Conservation (phyloP, 2,888 invertebrate species). For the Periphyllus acericola region DNA sequence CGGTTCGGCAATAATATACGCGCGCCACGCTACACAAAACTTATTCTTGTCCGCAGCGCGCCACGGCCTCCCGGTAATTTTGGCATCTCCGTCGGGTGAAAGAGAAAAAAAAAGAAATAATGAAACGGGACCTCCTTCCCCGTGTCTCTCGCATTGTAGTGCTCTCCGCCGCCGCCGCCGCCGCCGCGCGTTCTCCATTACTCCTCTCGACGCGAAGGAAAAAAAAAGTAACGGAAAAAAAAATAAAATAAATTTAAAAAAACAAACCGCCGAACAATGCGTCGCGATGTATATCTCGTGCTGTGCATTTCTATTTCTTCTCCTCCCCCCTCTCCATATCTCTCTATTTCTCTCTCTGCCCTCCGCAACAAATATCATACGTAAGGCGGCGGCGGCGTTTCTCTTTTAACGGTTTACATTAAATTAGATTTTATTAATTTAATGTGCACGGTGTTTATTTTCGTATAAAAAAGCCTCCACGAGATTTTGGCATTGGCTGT, state of each 20-base stretch:
- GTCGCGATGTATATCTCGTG: not conserved
- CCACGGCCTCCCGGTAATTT: slow-evolving; percentile 53
- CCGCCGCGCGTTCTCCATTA: not conserved
- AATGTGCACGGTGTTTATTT: slow-evolving; percentile 18
- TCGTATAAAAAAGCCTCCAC: slow-evolving; percentile 23
- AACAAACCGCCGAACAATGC: not conserved
- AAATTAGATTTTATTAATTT: slow-evolving; percentile 30
- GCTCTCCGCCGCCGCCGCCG: too few relatives aligned
- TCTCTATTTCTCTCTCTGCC: not conserved
- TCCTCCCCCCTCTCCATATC: not conserved
- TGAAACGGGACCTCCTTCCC: not conserved
- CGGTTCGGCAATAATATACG: slow-evolving; percentile 13
- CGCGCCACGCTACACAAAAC: slow-evolving; percentile 38
- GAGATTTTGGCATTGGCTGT: slow-evolving; percentile 37
- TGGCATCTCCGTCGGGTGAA: slow-evolving; percentile 34
- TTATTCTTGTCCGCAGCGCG: slow-evolving; percentile 51
- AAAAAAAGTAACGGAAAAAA: not conserved
- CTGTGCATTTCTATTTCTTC: not conserved
- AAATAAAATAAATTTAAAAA: not conserved
- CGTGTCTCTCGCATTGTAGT: not conserved
- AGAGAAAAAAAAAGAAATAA: not conserved
- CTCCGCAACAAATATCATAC: not conserved
- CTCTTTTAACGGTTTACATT: slow-evolving; percentile 38
- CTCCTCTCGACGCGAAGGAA: not conserved
- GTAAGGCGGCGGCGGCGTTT: not conserved